Conservation (phyloP, 2,888 invertebrate genomes). For the Serrognathus titanus region DNA sequence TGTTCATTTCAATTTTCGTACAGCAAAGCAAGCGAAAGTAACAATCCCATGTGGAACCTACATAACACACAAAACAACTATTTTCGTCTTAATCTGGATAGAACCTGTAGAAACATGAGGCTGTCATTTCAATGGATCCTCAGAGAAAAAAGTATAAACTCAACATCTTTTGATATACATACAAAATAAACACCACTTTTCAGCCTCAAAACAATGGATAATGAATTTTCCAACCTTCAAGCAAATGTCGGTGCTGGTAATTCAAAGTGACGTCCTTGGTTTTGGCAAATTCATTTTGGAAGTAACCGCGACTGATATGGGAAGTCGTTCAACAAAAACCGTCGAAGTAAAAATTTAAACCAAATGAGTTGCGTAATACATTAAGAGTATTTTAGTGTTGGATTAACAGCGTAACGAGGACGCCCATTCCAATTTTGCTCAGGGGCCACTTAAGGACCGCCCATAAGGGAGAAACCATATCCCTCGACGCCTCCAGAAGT, state of each 20-base stretch:
- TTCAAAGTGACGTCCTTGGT: not conserved
- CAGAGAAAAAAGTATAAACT: constrained; percentile 1
- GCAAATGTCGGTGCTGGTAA: constrained; percentile 1
- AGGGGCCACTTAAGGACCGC: constrained; percentile 5
- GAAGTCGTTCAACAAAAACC: not conserved
- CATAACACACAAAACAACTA: constrained; percentile 1
- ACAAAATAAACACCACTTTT: not conserved
- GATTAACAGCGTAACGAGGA: constrained; percentile 5
- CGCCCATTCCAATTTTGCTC: not conserved
- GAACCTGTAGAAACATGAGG: constrained; percentile 1
- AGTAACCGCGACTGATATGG: not conserved
- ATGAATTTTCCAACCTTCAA: constrained; percentile 4
- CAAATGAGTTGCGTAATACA: not conserved
- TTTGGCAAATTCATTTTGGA: constrained; percentile 4
- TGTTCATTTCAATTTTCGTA: not conserved
- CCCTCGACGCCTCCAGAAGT: constrained; percentile 1
- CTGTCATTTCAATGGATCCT: constrained; percentile 3
- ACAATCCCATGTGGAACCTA: constrained; percentile 7
- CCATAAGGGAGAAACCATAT: not conserved
- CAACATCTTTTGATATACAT: not conserved
- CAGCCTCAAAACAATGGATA: constrained; percentile 1
- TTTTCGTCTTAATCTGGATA: not conserved
- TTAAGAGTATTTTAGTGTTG: constrained; percentile 5
- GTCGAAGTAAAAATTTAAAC: not conserved
- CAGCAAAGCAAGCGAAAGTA: constrained; percentile 4